Percentiles rank a stretch among this genome's conserved stretches.
These are phyloP conservation scores for Campylorhamphus procurvoides DNA, from an alignment of 2,113 vertebrate species.

Conservation along the genomic window DNA sequence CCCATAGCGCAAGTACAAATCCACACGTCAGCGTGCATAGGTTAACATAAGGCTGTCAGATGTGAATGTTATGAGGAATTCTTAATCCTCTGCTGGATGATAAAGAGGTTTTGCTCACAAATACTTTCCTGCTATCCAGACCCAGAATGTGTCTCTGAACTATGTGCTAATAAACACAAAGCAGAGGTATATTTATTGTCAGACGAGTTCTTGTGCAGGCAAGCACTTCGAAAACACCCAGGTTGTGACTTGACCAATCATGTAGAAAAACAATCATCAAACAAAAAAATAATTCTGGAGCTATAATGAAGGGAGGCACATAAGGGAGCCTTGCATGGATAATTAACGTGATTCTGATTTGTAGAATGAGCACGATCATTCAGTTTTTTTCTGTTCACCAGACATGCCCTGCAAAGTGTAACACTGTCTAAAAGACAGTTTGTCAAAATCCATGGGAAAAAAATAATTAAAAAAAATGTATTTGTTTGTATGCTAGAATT, in stretches of 20 bases:
- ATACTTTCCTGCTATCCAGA: background rate
- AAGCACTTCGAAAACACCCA: background rate
- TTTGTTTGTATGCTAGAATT: background rate
- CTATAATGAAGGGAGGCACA: background rate
- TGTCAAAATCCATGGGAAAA: background rate
- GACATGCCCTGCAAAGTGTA: background rate
- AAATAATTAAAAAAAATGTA: accelerated
- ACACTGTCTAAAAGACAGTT: background rate
- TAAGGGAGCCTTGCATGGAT: background rate
- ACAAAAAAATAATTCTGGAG: background rate
- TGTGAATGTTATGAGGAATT: background rate
- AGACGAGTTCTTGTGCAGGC: background rate
- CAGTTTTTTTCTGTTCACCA: background rate
- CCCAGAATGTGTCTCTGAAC: background rate
- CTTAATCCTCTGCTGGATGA: background rate
- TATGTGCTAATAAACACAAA: background rate
- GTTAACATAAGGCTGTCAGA: constrained; percentile 7
- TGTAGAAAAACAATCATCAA: background rate
- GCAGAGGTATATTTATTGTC: background rate
- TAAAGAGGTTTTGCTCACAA: background rate
- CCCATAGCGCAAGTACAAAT: background rate
- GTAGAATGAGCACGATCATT: background rate
- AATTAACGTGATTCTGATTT: background rate
- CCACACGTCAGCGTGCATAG: accelerated
- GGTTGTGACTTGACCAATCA: constrained; percentile 4